Evolutionary conservation across 1,140 invertebrate genomes (phyloP).

Genomic region (Hestina assimilis): DNA sequence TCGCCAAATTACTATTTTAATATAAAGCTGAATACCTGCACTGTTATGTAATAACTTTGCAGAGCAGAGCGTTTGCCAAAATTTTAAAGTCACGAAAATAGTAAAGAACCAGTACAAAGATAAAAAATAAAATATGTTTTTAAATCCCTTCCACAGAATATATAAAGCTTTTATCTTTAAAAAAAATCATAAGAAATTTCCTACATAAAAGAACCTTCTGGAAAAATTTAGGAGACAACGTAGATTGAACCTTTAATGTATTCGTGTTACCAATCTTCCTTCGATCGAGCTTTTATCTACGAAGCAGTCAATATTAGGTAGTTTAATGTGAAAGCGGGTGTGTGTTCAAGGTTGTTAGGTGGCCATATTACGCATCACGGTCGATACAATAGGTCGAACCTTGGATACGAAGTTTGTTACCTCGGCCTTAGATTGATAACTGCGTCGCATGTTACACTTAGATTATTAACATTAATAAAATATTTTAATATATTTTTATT

Average conservation of each 20-base stretch:
- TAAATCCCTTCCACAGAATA: too few species aligned
- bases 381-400: slow-evolving; percentile 42
- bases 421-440: neutral
- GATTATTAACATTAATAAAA: neutral
- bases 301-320: slow-evolving; percentile 18
- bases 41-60: slow-evolving; percentile 64
- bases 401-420: slow-evolving; percentile 14
- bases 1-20: neutral
- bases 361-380: slow-evolving; percentile 35
- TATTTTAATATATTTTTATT: neutral
- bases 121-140: neutral
- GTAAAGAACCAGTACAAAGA: neutral
- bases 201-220: too few species aligned
- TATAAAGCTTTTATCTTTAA: too few species aligned
- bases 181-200: too few species aligned
- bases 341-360: slow-evolving; percentile 55
- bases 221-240: neutral
- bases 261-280: slow-evolving; percentile 4
- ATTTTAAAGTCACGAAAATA: slow-evolving; percentile 26
- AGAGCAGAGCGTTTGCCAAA: slow-evolving; percentile 55
- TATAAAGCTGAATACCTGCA: slow-evolving; percentile 48
- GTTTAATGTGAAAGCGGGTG: slow-evolving; percentile 47
- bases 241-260: neutral
- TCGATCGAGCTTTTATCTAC: slow-evolving; percentile 3
- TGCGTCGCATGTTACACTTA: too few species aligned